Percentiles rank a stretch among this genome's conserved stretches.
Evolutionary conservation across 2,113 vertebrate genomes (phyloP).

Genomic region (Pterocles burchelli): DNA sequence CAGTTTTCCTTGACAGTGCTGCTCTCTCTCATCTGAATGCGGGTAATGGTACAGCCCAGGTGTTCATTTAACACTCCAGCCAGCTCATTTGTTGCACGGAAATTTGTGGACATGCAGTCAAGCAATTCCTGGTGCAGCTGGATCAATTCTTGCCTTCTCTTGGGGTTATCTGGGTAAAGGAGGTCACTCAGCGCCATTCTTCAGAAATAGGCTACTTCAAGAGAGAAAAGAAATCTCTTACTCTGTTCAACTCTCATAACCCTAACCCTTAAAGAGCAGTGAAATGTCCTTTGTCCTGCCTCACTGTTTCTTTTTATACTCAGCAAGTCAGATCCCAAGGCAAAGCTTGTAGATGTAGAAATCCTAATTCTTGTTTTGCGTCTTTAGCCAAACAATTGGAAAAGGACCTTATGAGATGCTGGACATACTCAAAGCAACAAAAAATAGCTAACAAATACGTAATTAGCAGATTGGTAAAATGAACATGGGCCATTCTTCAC

Average conservation of each 20-base stretch:
- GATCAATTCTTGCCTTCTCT: constrained; percentile 73
- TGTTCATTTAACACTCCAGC: constrained; percentile 70
- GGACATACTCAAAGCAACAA: neutral
- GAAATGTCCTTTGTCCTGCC: neutral
- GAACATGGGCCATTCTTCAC: neutral
- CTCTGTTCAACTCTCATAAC: neutral
- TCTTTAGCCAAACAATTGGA: neutral
- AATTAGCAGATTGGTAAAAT: neutral
- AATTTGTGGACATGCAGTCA: constrained; percentile 69
- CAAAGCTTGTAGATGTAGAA: neutral
- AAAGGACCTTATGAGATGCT: neutral
- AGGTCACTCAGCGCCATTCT: constrained; percentile 77
- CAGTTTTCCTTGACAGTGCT: constrained; percentile 80
- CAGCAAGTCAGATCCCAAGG: neutral
- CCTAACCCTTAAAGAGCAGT: neutral
- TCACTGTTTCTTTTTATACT: neutral
- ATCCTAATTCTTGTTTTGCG: neutral
- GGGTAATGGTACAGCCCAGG: constrained; percentile 64
- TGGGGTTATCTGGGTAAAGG: constrained; percentile 77
- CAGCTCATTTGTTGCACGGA: constrained; percentile 72
- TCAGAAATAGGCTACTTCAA: constrained; percentile 29
- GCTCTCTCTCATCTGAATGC: constrained; percentile 65
- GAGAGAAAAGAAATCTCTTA: constrained; percentile 24
- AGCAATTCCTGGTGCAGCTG: constrained; percentile 75
- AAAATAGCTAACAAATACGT: neutral